Percentiles rank a stretch among this genome's conserved stretches.
Conservation (phyloP, 2,113 vertebrate genomes). For the Gobiocypris rarus region DNA sequence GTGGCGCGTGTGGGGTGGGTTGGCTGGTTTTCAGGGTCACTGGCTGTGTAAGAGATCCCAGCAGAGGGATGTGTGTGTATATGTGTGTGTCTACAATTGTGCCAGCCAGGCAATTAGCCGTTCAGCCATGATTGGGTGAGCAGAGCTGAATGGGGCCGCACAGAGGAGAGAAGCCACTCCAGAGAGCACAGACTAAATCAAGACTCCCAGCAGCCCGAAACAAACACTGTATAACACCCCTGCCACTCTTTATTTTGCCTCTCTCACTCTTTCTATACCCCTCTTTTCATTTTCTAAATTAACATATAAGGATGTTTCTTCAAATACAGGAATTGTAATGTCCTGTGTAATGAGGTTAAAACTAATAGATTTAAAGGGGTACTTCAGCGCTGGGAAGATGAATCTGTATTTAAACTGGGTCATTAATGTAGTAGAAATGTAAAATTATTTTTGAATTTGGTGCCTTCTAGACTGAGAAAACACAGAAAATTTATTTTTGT, state of each 20-base stretch:
- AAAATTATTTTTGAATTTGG: no score
- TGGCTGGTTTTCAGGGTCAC: conserved; percentile 74
- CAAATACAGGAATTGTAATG: neutral
- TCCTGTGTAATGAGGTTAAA: conserved; percentile 4
- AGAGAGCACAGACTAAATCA: conserved; percentile 48
- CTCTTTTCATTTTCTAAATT: conserved; percentile 41
- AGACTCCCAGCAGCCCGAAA: conserved; percentile 41
- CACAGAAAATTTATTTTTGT: no score
- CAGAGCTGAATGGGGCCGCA: conserved; percentile 75
- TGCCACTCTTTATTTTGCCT: conserved; percentile 24
- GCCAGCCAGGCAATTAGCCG: conserved; percentile 79
- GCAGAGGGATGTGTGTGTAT: conserved; percentile 56
- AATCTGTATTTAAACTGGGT: no score
- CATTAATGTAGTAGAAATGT: no score
- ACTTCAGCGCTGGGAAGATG: no score
- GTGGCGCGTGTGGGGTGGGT: conserved; percentile 70
- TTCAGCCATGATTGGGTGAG: conserved; percentile 79
- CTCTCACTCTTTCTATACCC: conserved; percentile 4
- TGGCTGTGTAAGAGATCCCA: conserved; percentile 67
- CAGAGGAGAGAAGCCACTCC: conserved; percentile 67
- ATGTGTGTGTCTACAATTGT: conserved; percentile 61
- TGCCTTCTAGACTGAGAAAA: no score
- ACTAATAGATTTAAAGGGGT: neutral
- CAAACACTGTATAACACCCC: conserved; percentile 49
- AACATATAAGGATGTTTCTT: neutral